Evolutionary conservation across 2,797 vertebrate genomes (phyloP).

Genomic region (Brotula barbata): DNA sequence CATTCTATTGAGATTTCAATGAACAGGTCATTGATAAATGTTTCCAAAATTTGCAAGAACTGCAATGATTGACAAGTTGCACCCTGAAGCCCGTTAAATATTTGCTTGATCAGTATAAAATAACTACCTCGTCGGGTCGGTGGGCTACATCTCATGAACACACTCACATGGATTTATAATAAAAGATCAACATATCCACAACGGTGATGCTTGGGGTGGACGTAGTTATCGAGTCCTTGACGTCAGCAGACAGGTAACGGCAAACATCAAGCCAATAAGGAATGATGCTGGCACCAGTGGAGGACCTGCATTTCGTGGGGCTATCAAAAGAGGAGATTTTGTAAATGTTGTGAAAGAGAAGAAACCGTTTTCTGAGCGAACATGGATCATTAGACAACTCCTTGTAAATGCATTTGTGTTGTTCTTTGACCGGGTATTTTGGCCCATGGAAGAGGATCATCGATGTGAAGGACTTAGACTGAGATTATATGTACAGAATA

Average conservation of each 20-base stretch:
- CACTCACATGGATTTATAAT: conserved; percentile 34
- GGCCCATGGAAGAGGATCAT: too few species aligned
- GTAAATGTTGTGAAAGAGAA: not conserved
- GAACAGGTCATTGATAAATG: not conserved
- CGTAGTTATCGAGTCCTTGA: too few species aligned
- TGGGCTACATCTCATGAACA: conserved; percentile 20
- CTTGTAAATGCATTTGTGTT: too few species aligned
- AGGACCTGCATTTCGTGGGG: conserved; percentile 39
- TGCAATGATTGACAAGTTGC: not conserved
- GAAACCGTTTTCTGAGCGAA: too few species aligned
- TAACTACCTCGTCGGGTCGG: not conserved
- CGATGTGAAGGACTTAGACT: too few species aligned
- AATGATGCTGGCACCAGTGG: conserved; percentile 32
- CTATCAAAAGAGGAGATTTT: not conserved
- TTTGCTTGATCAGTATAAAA: conserved; percentile 1
- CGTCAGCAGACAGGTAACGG: conserved; percentile 43
- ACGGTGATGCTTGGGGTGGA: not conserved
- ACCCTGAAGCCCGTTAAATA: conserved; percentile 6
- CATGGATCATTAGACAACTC: too few species aligned
- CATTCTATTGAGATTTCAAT: not conserved
- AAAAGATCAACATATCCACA: conserved; percentile 1
- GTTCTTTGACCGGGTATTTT: too few species aligned
- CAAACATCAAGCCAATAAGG: conserved; percentile 44
- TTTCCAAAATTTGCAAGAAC: conserved; percentile 10
- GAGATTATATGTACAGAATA: too few species aligned